Evolutionary conservation across 2,888 invertebrate species (phyloP), one percentile per base, ranked within the genome.

Genomic region (Dichetophora obliterata): DNA sequence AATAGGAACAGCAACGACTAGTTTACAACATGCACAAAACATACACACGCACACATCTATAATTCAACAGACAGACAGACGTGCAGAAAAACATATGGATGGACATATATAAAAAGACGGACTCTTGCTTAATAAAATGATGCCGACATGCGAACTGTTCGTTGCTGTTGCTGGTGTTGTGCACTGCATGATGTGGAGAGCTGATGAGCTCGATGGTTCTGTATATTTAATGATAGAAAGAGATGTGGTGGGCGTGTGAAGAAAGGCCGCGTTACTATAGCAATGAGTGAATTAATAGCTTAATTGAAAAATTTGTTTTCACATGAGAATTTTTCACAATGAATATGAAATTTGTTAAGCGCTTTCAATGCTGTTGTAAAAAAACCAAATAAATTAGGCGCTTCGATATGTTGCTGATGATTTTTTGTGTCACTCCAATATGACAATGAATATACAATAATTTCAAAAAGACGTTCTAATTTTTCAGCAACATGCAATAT

Each of bases 221-320:
- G 43, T 43, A 14, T 2, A 43, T 43, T 43, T 43, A 1, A 11
- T 43, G 14, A 11, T 43, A 6, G 11, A 43, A 14, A 14, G 43
- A 43, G 43, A 14, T 6, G 43, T 43, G 43, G 43, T 43, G 43
- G 50, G 57, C 77, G 75, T 65, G 59, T 76, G 76, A 31, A 72
- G 68, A 43, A 43, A 73, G 31, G 31, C 9, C 11, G 75, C 69
- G 65, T 65, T 79, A 76, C 75, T n/a, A 57, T 78, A 72, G 79
- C 72, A 79, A 83, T 82, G 80, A 83, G 81, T 84, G 85, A 87
- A 86, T 87, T 86, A 88, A 88, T 86, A 85, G 86, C 86, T 87
- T 88, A 87, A 87, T 87, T 87, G 88, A 87, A 87, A 87, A 87
- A 87, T 87, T 86, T 86, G 84, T 84, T 83, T 82, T 83, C 86